These are phyloP conservation scores for Morone chrysops DNA, from an alignment of 2,113 vertebrate genomes.

Conservation along the genomic window DNA sequence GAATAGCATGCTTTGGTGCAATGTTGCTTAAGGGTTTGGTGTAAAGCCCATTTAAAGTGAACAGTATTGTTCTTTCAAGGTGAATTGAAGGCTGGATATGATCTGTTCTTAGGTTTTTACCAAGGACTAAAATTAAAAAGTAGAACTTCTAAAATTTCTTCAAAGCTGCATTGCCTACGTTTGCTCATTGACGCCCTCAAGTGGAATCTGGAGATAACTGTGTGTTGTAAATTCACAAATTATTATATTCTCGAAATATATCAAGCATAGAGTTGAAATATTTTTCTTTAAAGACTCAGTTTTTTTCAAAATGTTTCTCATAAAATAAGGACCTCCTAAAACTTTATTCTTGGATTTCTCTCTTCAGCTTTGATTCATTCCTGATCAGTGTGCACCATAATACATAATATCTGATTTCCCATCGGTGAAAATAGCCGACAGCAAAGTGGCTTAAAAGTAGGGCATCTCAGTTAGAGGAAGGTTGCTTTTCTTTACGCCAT, in stretches of 20 bases:
- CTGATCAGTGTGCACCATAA: neutral
- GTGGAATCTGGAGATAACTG: neutral
- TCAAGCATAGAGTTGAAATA: neutral
- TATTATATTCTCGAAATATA: neutral
- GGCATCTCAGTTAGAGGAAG: neutral
- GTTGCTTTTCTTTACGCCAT: neutral
- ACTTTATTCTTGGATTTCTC: neutral
- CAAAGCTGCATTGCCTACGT: neutral
- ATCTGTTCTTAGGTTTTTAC: neutral
- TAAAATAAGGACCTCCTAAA: neutral
- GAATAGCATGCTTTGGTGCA: constrained; percentile 22
- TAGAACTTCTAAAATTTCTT: neutral
- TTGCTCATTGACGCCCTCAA: neutral
- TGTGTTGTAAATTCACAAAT: too few relatives aligned
- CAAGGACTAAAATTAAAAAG: neutral
- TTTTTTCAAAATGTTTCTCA: neutral
- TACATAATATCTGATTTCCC: neutral
- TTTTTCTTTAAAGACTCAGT: neutral
- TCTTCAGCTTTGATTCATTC: neutral
- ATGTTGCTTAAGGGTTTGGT: constrained; percentile 39
- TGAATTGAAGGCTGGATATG: neutral
- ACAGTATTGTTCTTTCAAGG: constrained; percentile 2
- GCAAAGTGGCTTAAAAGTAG: constrained; percentile 12
- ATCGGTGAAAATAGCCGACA: neutral
- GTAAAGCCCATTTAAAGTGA: constrained; percentile 23